Evolutionary conservation across 2,888 invertebrate species (phyloP).

Genomic region (Acrobasis consociella): DNA sequence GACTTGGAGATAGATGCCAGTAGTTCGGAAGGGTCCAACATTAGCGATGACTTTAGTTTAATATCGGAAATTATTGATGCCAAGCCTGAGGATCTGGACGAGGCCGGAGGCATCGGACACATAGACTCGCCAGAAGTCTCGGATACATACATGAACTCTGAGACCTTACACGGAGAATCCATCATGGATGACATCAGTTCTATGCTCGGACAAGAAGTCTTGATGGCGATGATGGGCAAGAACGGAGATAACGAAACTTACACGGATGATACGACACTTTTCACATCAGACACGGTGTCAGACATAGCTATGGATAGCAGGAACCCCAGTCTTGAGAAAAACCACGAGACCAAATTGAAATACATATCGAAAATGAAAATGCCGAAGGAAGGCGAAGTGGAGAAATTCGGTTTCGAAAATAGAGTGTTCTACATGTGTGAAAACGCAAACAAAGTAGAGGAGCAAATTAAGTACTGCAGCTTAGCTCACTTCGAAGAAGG

Average conservation of each 20-base stretch:
- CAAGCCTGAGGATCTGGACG: slow-evolving; percentile 67
- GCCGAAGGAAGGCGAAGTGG: slow-evolving; percentile 70
- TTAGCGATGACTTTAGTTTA: slow-evolving; percentile 88
- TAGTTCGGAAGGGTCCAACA: slow-evolving; percentile 84
- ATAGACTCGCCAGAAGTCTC: slow-evolving; percentile 93
- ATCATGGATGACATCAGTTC: slow-evolving; percentile 91
- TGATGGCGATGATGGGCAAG: slow-evolving; percentile 85
- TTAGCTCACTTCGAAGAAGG: slow-evolving; percentile 92
- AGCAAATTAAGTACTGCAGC: slow-evolving; percentile 88
- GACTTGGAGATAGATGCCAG: slow-evolving; percentile 79
- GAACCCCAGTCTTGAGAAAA: slow-evolving; percentile 80
- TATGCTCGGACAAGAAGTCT: slow-evolving; percentile 86
- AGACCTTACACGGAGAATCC: slow-evolving; percentile 89
- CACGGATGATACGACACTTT: slow-evolving; percentile 87
- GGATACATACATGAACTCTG: slow-evolving; percentile 86
- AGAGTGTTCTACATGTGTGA: slow-evolving; percentile 84
- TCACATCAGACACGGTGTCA: slow-evolving; percentile 82
- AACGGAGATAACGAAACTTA: slow-evolving; percentile 85
- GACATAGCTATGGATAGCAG: slow-evolving; percentile 78
- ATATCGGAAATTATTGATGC: slow-evolving; percentile 86
- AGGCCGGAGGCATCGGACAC: slow-evolving; percentile 86
- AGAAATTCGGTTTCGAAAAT: slow-evolving; percentile 88
- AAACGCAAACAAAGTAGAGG: slow-evolving; percentile 75
- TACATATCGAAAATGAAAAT: slow-evolving; percentile 76
- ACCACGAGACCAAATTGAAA: slow-evolving; percentile 83